phyloP scores from a whole-genome alignment of 2,888 invertebrate species.

The Pherbina coryleti region DNA sequence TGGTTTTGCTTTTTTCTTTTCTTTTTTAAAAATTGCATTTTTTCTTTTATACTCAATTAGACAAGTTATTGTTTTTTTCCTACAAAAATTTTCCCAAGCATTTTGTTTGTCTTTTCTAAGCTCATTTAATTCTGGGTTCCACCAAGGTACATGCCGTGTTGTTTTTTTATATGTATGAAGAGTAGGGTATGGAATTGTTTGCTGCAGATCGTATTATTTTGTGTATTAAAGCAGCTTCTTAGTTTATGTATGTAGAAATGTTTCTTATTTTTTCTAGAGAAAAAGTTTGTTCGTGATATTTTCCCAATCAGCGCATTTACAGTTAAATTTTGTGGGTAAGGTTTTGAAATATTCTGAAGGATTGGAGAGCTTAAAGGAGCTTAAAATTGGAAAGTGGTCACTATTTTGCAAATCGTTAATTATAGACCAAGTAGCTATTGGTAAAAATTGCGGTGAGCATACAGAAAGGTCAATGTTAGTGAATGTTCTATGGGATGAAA shows the following conservation, averaged over 20 bases:
- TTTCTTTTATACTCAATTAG: background rate
- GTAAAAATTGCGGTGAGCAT: too few relatives aligned
- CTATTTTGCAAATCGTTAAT: conserved; percentile 29
- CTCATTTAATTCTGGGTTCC: background rate
- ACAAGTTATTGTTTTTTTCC: background rate
- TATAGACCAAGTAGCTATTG: conserved; percentile 15
- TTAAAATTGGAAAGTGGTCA: conserved; percentile 31
- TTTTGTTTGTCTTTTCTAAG: too few relatives aligned
- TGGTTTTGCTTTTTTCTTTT: background rate
- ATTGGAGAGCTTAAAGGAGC: background rate
- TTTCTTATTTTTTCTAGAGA: too few relatives aligned
- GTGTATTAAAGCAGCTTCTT: too few relatives aligned
- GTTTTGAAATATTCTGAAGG: background rate
- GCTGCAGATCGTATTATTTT: too few relatives aligned
- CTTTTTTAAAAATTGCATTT: background rate
- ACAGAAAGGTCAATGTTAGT: too few relatives aligned
- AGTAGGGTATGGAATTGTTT: background rate
- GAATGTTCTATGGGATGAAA: too few relatives aligned
- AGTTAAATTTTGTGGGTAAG: background rate
- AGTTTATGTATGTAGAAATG: too few relatives aligned
- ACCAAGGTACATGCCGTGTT: background rate
- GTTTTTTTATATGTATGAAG: background rate
- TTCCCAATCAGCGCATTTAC: background rate
- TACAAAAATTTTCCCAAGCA: background rate
- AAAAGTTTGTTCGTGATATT: too few relatives aligned